A percentile compares a stretch with the other conserved stretches of the same genome.
Evolutionary conservation across 2,888 invertebrate species (phyloP).

Genomic region (Lampropteryx suffumata): DNA sequence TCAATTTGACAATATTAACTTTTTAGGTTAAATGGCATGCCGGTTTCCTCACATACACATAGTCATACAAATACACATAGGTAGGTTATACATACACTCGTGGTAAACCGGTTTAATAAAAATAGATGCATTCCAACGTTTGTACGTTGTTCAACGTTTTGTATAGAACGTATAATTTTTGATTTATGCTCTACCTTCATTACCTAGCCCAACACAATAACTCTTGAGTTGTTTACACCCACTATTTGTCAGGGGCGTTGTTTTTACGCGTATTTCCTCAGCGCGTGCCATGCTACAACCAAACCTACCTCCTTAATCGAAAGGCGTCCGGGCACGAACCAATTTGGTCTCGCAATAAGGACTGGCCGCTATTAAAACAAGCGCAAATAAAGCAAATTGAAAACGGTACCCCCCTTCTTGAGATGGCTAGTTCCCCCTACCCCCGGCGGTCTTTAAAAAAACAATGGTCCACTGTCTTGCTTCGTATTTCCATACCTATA

Average conservation of each 20-base stretch:
- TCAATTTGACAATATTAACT: too few species aligned
- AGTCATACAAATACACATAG: too few species aligned
- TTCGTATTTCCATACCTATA: slow-evolving; percentile 42
- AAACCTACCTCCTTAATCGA: slow-evolving; percentile 52
- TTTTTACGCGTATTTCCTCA: slow-evolving; percentile 61
- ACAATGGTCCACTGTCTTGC: slow-evolving; percentile 60
- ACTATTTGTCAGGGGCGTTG: slow-evolving; percentile 50
- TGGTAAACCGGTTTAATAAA: too few species aligned
- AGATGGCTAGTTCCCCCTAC: slow-evolving; percentile 52
- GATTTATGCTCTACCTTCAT: slow-evolving; percentile 22
- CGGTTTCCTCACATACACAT: too few species aligned
- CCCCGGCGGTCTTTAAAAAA: slow-evolving; percentile 56
- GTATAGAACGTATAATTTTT: slow-evolving; percentile 1
- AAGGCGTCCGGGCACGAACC: slow-evolving; percentile 78
- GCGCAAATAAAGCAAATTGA: slow-evolving; percentile 82
- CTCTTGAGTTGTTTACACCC: slow-evolving; percentile 30
- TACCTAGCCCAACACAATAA: slow-evolving; percentile 22
- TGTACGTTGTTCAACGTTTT: neutral
- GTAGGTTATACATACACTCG: too few species aligned
- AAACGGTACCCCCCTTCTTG: slow-evolving; percentile 66
- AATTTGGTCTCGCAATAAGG: slow-evolving; percentile 80
- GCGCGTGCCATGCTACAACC: slow-evolving; percentile 45
- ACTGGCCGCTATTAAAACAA: slow-evolving; percentile 81
- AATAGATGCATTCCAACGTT: too few species aligned
- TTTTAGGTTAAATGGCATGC: too few species aligned